Evolutionary conservation across 2,797 vertebrate species (phyloP), one percentile per base, ranked within the genome.

Genomic region (Tragopan temminckii): DNA sequence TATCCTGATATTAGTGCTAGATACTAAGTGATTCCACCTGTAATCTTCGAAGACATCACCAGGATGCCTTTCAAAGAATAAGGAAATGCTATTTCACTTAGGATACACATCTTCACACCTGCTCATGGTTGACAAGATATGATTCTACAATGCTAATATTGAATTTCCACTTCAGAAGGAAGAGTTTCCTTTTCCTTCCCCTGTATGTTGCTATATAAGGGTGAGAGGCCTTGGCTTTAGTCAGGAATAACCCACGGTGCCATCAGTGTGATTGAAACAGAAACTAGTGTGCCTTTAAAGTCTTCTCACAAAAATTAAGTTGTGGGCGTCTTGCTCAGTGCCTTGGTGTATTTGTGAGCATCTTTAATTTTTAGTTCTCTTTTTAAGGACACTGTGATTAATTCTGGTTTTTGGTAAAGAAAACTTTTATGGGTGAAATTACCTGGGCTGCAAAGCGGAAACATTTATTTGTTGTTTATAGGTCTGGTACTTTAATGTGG

Each of bases 71-170:
- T 55, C 12, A 38, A 58, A 81, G 82, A 88, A 38, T 88, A 71
- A 92, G 80, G 74, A 95, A 91, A 66, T 40, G 46, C 27, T 48
- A 19, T 48, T 86, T 76, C 43, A 21, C 4, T 63, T 48, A 72
- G 52, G 24, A 25, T 29, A 57, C 74, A 29, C 61, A 27, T 53
- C 55, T 77, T 68, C 4, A 42, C 66, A 72, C 70, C 20, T 5
- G 14, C 35, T 53, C 38, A 1, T 24, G 42, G 79, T 71, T 84
- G 83, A 29, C 86, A 88, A 83, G 80, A 70, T 2, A 5, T 59
- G 86, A 84, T 40, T 75, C 27, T 66, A 76, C 63, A 91, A 81
- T 36, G n/a, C 74, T 80, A 13, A 88, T 91, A 52, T 59, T 85
- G 74, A 72, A 75, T 68, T 83, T 72, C 43, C 0, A 0, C 42